These are phyloP conservation scores for Osmerus mordax DNA, from an alignment of 2,113 vertebrate species.

Conservation along the genomic window DNA sequence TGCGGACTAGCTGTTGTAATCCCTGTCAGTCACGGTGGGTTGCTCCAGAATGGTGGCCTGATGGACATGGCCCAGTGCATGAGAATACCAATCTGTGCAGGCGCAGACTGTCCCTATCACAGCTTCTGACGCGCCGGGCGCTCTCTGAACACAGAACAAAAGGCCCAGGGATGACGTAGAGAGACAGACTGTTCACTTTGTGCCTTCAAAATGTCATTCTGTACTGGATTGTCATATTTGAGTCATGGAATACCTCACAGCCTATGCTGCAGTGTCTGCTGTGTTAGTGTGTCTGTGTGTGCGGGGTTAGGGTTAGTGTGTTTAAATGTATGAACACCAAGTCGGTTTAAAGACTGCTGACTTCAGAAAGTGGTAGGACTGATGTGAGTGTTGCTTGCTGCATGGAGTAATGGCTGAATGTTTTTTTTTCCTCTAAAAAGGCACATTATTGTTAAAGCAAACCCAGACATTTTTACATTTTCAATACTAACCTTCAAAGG, in stretches of 20 bases:
- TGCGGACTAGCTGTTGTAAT: not conserved
- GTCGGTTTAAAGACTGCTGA: no score
- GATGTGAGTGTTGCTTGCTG: no score
- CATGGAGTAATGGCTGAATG: no score
- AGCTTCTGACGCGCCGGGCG: conserved; percentile 30
- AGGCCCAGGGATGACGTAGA: not conserved
- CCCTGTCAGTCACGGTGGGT: not conserved
- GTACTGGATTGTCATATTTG: no score
- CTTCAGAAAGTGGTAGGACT: no score
- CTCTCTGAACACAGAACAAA: not conserved
- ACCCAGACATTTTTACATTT: no score
- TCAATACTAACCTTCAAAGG: no score
- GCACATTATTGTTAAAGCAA: no score
- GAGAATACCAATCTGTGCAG: conserved; percentile 32
- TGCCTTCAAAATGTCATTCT: not conserved
- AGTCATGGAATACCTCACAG: no score
- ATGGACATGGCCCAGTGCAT: conserved; percentile 10
- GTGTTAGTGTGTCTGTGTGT: conserved; percentile 9
- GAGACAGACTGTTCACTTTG: not conserved
- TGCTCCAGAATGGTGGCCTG: not conserved
- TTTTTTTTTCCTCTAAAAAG: no score
- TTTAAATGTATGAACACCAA: not conserved
- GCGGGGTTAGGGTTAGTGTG: conserved; percentile 1
- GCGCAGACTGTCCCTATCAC: not conserved
- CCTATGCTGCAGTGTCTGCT: conserved; percentile 3